Percentiles rank a stretch among this genome's conserved stretches.
Conservation (phyloP, 2,888 invertebrate genomes). For the Altica lythri region DNA sequence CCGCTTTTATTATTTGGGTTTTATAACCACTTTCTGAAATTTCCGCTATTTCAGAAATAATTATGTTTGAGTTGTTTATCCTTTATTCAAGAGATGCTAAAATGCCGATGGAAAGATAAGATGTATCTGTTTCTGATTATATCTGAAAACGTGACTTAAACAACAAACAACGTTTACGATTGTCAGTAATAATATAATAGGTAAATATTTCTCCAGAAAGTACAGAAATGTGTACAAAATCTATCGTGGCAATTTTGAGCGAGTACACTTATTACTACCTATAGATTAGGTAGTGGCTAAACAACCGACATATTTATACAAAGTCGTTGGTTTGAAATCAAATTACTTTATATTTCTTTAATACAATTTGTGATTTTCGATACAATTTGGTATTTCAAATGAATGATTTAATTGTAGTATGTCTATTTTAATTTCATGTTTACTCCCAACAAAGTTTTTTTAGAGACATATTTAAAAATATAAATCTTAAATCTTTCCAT, state of each 20-base stretch:
- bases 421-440: not conserved
- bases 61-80: too few species aligned
- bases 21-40: too few species aligned
- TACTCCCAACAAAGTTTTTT: not conserved
- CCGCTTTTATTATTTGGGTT: too few species aligned
- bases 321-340: conserved; percentile 19
- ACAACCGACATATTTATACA: conserved; percentile 7
- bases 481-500: not conserved
- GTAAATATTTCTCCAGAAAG: not conserved
- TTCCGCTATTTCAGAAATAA: too few species aligned
- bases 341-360: conserved; percentile 12
- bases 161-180: conserved; percentile 28
- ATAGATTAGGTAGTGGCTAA: not conserved
- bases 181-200: conserved; percentile 8
- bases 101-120: too few species aligned
- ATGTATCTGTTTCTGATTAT: conserved; percentile 33
- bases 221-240: not conserved
- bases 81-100: too few species aligned
- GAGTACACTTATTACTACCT: not conserved
- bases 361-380: too few species aligned
- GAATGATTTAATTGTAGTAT: too few species aligned
- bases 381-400: too few species aligned
- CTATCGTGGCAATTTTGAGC: not conserved
- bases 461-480: not conserved
- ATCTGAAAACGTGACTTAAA: conserved; percentile 36